Conservation (phyloP, 2,888 invertebrate species). For the Nomada flava region DNA sequence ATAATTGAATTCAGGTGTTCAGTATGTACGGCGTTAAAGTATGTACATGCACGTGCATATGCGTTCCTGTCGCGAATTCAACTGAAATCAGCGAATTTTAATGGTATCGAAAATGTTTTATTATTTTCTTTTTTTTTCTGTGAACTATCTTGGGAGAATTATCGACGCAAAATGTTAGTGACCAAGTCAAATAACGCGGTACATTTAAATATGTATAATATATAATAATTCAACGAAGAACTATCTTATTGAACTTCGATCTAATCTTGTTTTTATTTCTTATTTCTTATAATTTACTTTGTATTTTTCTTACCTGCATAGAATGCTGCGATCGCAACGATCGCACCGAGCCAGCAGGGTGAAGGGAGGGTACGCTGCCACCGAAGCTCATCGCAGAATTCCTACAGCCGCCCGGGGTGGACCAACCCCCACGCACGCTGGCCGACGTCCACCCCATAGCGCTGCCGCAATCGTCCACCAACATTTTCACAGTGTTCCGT, state of each 20-base stretch:
- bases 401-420: conserved; percentile 80
- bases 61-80: too few species aligned
- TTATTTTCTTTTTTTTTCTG: too few species aligned
- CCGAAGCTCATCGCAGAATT: conserved; percentile 82
- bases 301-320: conserved; percentile 73
- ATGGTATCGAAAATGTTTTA: not conserved
- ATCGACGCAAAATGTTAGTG: too few species aligned
- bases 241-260: too few species aligned
- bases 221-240: too few species aligned
- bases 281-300: not conserved
- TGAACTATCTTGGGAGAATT: too few species aligned
- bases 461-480: conserved; percentile 80
- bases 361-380: conserved; percentile 82
- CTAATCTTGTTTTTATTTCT: too few species aligned
- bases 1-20: too few species aligned
- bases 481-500: conserved; percentile 71
- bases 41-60: too few species aligned
- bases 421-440: conserved; percentile 79
- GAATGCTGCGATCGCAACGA: conserved; percentile 82
- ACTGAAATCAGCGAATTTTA: not conserved
- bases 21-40: too few species aligned
- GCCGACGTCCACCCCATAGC: conserved; percentile 75
- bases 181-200: too few species aligned
- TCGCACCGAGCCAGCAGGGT: conserved; percentile 80
- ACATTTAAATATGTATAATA: too few species aligned